Conservation (phyloP, 2,113 vertebrate species). For the Carettochelys insculpta region DNA sequence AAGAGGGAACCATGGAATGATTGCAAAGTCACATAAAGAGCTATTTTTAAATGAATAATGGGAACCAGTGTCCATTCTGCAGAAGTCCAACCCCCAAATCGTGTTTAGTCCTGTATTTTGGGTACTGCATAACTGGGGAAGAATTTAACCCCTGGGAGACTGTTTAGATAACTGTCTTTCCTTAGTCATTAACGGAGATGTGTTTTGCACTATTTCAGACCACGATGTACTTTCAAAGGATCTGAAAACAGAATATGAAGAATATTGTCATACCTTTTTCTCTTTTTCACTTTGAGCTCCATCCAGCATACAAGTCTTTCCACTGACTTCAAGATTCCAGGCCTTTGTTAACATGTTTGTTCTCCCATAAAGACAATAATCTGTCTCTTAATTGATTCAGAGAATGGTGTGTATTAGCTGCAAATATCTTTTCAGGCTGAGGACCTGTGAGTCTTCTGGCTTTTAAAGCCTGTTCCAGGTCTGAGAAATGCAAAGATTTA, state of each 20-base stretch:
- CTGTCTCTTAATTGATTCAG: not conserved
- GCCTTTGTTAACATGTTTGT: not conserved
- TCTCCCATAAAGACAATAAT: not conserved
- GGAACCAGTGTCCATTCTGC: slow-evolving; percentile 29
- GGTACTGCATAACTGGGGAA: slow-evolving; percentile 27
- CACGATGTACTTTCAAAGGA: not conserved
- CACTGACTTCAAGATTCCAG: not conserved
- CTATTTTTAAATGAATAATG: slow-evolving; percentile 54
- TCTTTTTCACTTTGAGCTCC: not conserved
- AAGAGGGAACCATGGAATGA: slow-evolving; percentile 5
- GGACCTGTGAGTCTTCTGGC: not conserved
- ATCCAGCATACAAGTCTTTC: not conserved
- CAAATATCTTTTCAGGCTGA: not conserved
- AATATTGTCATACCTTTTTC: not conserved
- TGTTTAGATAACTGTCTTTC: not conserved
- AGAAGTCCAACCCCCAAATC: slow-evolving; percentile 30
- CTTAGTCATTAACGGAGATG: not conserved
- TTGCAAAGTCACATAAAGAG: slow-evolving; percentile 38
- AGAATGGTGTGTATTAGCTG: not conserved
- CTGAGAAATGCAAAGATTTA: not conserved
- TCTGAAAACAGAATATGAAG: not conserved
- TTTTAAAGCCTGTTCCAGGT: not conserved
- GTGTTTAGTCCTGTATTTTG: slow-evolving; percentile 49
- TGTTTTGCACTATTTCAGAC: not conserved
- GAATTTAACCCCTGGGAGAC: slow-evolving; percentile 9